Evolutionary conservation across 2,113 vertebrate genomes (phyloP), one percentile per base, ranked within the genome.

Genomic region (Neofelis nebulosa): DNA sequence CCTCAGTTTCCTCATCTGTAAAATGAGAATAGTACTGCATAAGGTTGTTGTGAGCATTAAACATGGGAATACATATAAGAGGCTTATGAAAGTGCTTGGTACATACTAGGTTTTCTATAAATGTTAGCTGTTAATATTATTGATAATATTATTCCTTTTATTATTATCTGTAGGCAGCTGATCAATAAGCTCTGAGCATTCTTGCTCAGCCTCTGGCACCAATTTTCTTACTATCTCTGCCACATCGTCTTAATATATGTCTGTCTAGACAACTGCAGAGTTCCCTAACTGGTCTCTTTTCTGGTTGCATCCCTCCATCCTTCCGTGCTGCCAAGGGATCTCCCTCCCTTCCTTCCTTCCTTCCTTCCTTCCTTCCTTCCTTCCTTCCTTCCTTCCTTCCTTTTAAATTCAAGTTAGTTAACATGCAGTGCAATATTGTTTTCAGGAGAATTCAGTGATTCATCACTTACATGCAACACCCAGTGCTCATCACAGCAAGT

Each of bases 1-100:
- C 86, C 74, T 96, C 12, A 3, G 74, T 81, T 87, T 90, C 66
- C 85, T 94, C 21, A 66, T 45, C 36, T 89, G 11, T 88, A 91
- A 93, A 87, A 96, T 69, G 80, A 92, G 45, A 52, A 16, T 33
- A 38, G 45, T 31, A 31, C 41, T 10, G 61, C 29, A 31, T 81
- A 55, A 50, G 52, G 10, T 66, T 29, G 21, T 65, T 93, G 21
- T 83, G 86, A 95, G 48, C 48, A 25, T 36, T 41, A 63, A 81
- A 71, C 86, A 23, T 45, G 69, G 86, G 16, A 50, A 69, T 65
- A 31, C 29, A 12, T 79, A 21, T 63, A 94, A 89, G 48, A 9
- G 63, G 21, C 50, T 90, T 94, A 74, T 61, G 80, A 18, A 45
- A 86, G 63, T 68, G 14, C 69, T 91, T 88, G 36, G 65, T 23